Percentiles rank a stretch among this genome's conserved stretches.
Conservation (phyloP, 64 coral and sea anemone species). For the Astreopora myriophthalma region DNA sequence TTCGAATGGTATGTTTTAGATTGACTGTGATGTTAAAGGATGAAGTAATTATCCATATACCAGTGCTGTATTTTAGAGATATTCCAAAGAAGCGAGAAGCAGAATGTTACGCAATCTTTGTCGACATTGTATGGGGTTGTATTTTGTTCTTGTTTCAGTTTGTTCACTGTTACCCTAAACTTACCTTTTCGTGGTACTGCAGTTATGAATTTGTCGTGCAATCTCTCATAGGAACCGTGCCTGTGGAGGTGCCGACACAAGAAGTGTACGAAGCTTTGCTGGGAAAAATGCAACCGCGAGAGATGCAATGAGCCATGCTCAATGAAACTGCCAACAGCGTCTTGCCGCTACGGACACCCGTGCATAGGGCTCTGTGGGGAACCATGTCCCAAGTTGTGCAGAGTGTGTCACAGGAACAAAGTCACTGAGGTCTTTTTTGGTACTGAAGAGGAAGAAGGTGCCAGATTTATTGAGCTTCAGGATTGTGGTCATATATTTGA, state of each 20-base stretch:
- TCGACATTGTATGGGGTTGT: too few relatives aligned
- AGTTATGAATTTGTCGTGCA: background rate
- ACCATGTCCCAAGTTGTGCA: slow-evolving; percentile 61
- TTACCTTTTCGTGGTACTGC: too few relatives aligned
- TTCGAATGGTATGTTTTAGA: too few relatives aligned
- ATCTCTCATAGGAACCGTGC: slow-evolving; percentile 25
- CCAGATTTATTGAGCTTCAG: slow-evolving; percentile 56
- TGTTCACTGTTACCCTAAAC: too few relatives aligned
- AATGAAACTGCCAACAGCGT: background rate
- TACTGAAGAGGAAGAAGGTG: slow-evolving; percentile 39
- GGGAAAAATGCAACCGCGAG: slow-evolving; percentile 60
- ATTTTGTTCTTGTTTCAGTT: too few relatives aligned
- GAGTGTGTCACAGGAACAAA: slow-evolving; percentile 50
- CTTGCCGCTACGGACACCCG: slow-evolving; percentile 2
- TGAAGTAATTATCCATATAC: too few relatives aligned
- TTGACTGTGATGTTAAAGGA: too few relatives aligned
- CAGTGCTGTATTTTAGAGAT: too few relatives aligned
- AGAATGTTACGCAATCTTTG: too few relatives aligned
- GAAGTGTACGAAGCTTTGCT: slow-evolving; percentile 41
- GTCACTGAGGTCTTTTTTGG: slow-evolving; percentile 57
- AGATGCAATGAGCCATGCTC: slow-evolving; percentile 50
- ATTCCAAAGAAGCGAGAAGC: too few relatives aligned
- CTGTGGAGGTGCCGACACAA: slow-evolving; percentile 37
- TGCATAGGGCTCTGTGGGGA: slow-evolving; percentile 77
- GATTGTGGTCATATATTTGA: slow-evolving; percentile 73